These are phyloP conservation scores for Sisyra nigra DNA, from an alignment of 2,888 invertebrate genomes.

Conservation along the genomic window DNA sequence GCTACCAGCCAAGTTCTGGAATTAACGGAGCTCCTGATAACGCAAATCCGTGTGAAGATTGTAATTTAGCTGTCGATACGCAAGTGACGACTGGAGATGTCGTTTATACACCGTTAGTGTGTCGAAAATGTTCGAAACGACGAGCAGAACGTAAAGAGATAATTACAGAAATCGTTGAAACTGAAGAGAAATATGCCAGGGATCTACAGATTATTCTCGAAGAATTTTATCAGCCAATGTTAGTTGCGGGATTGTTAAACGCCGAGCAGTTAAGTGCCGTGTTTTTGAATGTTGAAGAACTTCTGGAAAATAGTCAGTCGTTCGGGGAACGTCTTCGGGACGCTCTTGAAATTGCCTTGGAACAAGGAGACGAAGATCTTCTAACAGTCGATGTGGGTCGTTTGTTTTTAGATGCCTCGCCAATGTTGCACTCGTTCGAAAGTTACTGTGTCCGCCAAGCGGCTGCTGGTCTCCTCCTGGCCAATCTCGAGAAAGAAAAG, in stretches of 20 bases:
- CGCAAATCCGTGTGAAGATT: conserved; percentile 71
- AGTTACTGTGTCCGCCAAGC: conserved; percentile 91
- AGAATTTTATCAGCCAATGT: conserved; percentile 86
- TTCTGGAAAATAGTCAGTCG: conserved; percentile 73
- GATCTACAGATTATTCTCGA: conserved; percentile 85
- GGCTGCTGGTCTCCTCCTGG: conserved; percentile 69
- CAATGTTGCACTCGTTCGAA: conserved; percentile 89
- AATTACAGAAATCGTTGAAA: conserved; percentile 87
- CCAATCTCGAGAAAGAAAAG: conserved; percentile 87
- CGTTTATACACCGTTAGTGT: conserved; percentile 62
- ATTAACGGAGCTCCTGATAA: conserved; percentile 30
- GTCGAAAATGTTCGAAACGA: conserved; percentile 76
- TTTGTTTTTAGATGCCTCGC: conserved; percentile 76
- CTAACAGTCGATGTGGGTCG: conserved; percentile 81
- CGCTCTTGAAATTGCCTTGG: conserved; percentile 70
- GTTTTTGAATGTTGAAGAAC: conserved; percentile 85
- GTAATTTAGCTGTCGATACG: conserved; percentile 65
- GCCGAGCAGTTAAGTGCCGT: conserved; percentile 82
- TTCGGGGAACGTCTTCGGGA: conserved; percentile 76
- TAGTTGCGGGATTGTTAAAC: conserved; percentile 79
- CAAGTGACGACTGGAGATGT: conserved; percentile 56
- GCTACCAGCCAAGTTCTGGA: conserved; percentile 32
- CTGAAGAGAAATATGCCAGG: conserved; percentile 87
- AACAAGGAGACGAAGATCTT: conserved; percentile 69
- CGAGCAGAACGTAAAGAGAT: conserved; percentile 86